These are phyloP conservation scores for Glyphotaelius pellucidus DNA, from an alignment of 2,888 invertebrate species.

Conservation along the genomic window DNA sequence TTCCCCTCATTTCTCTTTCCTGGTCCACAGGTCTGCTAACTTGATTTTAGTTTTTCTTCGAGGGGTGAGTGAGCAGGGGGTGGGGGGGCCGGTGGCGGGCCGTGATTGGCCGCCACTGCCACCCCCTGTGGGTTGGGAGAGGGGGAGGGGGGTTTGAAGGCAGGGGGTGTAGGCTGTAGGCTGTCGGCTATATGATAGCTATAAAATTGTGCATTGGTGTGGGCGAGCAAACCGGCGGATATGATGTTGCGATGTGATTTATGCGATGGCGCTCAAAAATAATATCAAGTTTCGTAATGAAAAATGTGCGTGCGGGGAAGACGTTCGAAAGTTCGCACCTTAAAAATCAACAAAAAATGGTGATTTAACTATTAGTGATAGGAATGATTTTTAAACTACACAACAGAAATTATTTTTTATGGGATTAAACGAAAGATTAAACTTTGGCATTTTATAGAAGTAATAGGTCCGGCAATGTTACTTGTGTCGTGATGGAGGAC, in stretches of 20 bases:
- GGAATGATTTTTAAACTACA: not conserved
- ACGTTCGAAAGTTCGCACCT: slow-evolving; percentile 11
- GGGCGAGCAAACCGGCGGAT: slow-evolving; percentile 49
- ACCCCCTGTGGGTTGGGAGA: slow-evolving; percentile 2
- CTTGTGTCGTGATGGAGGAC: too few species aligned
- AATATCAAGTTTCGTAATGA: slow-evolving; percentile 42
- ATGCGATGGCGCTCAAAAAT: slow-evolving; percentile 39
- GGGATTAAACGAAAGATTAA: too few species aligned
- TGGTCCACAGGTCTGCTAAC: slow-evolving; percentile 63
- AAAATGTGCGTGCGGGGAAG: slow-evolving; percentile 42
- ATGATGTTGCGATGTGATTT: slow-evolving; percentile 52
- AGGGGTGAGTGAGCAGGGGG: slow-evolving; percentile 46
- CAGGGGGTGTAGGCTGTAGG: not conserved
- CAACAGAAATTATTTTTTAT: not conserved
- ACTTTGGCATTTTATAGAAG: too few species aligned
- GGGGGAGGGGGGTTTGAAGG: not conserved
- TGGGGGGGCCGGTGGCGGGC: slow-evolving; percentile 49
- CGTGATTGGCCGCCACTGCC: slow-evolving; percentile 64
- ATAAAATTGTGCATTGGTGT: slow-evolving; percentile 62
- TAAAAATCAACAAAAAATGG: not conserved
- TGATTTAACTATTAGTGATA: not conserved
- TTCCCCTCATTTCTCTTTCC: slow-evolving; percentile 42
- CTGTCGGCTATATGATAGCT: slow-evolving; percentile 51
- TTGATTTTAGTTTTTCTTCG: slow-evolving; percentile 66
- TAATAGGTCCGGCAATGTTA: too few species aligned